Conservation (phyloP, 2,113 vertebrate genomes). For the Anguilla rostrata region DNA sequence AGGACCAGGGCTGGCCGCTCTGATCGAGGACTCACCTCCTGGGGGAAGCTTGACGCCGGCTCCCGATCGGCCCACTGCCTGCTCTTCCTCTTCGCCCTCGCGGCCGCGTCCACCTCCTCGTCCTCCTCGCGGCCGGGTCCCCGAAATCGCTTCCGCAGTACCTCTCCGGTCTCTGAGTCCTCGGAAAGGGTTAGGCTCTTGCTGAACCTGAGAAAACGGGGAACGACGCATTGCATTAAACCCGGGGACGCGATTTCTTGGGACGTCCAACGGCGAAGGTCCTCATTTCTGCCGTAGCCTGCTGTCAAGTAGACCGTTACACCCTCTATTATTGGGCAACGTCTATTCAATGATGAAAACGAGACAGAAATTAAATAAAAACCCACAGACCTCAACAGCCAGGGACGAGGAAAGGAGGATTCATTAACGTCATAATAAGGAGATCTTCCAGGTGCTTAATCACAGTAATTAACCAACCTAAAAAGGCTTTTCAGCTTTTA, state of each 20-base stretch:
- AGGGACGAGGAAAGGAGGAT: neutral
- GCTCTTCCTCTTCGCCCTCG: conserved; percentile 76
- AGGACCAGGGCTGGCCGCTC: neutral
- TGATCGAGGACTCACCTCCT: conserved; percentile 75
- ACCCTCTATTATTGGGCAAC: neutral
- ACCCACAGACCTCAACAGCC: neutral
- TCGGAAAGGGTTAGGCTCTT: conserved; percentile 83
- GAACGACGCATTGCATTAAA: conserved; percentile 12
- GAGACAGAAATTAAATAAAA: neutral
- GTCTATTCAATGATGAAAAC: neutral
- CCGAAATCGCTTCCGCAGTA: conserved; percentile 80
- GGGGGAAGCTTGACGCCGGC: conserved; percentile 70
- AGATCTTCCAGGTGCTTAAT: neutral
- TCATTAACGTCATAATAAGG: neutral
- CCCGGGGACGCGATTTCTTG: neutral
- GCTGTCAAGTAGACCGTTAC: neutral
- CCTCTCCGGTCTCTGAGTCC: conserved; percentile 85
- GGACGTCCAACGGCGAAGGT: neutral
- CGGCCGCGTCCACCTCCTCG: conserved; percentile 71
- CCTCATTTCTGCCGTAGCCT: neutral
- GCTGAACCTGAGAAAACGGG: conserved; percentile 69
- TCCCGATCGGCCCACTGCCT: conserved; percentile 85
- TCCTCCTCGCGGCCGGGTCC: conserved; percentile 74
- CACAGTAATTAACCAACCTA: neutral
- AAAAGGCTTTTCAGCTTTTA: neutral